Conservation (phyloP, 2,888 invertebrate genomes). For the Unio delphinus region DNA sequence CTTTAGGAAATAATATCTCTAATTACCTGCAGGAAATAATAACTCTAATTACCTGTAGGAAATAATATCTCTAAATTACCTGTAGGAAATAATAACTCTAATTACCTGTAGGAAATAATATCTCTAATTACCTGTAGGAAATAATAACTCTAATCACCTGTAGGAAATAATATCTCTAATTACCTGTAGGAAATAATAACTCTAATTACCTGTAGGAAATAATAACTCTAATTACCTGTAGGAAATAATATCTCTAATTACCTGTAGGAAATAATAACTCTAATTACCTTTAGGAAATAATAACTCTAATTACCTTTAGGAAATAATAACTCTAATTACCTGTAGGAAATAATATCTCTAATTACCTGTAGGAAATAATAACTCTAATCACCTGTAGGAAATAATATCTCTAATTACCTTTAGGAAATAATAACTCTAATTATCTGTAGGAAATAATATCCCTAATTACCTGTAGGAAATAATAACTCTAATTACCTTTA, state of each 20-base stretch:
- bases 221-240: conserved; percentile 79
- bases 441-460: too few relatives aligned
- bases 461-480: too few relatives aligned
- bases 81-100: too few relatives aligned
- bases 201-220: conserved; percentile 86
- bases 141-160: conserved; percentile 76
- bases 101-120: not conserved
- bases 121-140: conserved; percentile 86
- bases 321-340: conserved; percentile 76
- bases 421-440: too few relatives aligned
- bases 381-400: too few relatives aligned
- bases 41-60: too few relatives aligned
- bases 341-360: conserved; percentile 80
- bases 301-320: conserved; percentile 83
- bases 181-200: conserved; percentile 86
- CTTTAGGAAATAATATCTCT: not conserved
- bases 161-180: conserved; percentile 78
- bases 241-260: conserved; percentile 77
- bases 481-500: too few relatives aligned
- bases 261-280: conserved; percentile 84
- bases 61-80: too few relatives aligned
- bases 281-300: conserved; percentile 86
- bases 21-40: conserved; percentile 92
- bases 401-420: too few relatives aligned
- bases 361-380: conserved; percentile 86